phyloP scores from a whole-genome alignment of 2,113 vertebrate species.

The Dasyurus viverrinus region DNA sequence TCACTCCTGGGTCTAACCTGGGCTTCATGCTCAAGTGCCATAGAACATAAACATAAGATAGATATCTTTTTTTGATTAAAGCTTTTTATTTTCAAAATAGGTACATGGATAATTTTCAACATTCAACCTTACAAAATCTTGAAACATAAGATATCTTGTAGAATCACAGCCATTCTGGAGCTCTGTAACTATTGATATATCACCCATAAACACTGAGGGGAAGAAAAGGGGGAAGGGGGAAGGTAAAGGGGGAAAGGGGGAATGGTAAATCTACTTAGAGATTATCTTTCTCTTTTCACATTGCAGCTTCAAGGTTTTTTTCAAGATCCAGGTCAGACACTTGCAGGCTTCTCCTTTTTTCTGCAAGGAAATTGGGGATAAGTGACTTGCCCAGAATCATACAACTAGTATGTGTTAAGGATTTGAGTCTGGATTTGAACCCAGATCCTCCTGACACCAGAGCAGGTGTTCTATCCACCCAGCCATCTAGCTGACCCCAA shows the following conservation, averaged over 20 bases:
- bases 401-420: too few relatives aligned
- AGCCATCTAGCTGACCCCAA: not conserved
- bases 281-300: slow-evolving; percentile 28
- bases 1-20: not conserved
- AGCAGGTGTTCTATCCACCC: too few relatives aligned
- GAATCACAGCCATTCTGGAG: not conserved
- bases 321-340: slow-evolving; percentile 31
- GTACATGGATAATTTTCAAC: too few relatives aligned
- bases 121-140: not conserved
- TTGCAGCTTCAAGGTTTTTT: not conserved
- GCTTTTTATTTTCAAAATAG: too few relatives aligned
- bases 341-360: not conserved
- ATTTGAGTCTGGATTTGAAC: too few relatives aligned
- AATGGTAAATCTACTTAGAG: slow-evolving; percentile 1
- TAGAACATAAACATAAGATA: not conserved
- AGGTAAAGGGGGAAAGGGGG: not conserved
- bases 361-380: too few relatives aligned
- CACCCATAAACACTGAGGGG: not conserved
- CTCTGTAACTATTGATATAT: not conserved
- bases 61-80: not conserved
- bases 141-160: not conserved
- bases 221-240: too few relatives aligned
- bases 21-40: slow-evolving; percentile 5
- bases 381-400: too few relatives aligned
- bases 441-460: too few relatives aligned